phyloP scores from a whole-genome alignment of 1,140 invertebrate genomes.

The Semibalanus balanoides region DNA sequence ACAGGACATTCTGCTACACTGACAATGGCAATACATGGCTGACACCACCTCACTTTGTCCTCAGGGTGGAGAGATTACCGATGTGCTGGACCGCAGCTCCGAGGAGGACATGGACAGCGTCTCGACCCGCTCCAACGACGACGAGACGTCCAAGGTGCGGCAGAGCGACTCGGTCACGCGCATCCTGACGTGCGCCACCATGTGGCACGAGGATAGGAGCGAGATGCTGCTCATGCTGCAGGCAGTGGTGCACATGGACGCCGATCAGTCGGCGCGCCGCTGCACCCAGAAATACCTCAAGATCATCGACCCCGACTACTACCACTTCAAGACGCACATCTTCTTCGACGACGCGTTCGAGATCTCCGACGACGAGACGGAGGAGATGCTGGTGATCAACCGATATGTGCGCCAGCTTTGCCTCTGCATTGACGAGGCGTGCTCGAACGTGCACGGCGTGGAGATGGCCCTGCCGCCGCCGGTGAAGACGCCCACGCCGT shows the following conservation, averaged over 20 bases:
- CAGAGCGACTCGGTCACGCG: constrained; percentile 83
- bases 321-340: constrained; percentile 72
- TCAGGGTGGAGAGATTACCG: not conserved
- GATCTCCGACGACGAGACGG: constrained; percentile 82
- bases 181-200: constrained; percentile 67
- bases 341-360: constrained; percentile 99
- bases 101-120: not conserved
- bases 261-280: constrained; percentile 46
- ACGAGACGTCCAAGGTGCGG: constrained; percentile 10
- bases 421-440: constrained; percentile 84
- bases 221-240: constrained; percentile 49
- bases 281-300: constrained; percentile 45
- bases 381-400: constrained; percentile 88
- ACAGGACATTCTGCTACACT: too few relatives aligned
- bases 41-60: too few relatives aligned
- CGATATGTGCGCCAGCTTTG: constrained; percentile 90
- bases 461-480: constrained; percentile 74
- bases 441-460: constrained; percentile 85
- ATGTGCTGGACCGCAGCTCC: not conserved
- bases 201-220: constrained; percentile 49
- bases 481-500: constrained; percentile 84
- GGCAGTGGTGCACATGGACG: constrained; percentile 44
- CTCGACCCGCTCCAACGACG: not conserved
- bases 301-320: constrained; percentile 49
- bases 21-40: too few relatives aligned